A percentile compares a stretch with the other conserved stretches of the same genome.
Evolutionary conservation across 2,113 vertebrate genomes (phyloP).

Genomic region (Spizaetus ornatus): DNA sequence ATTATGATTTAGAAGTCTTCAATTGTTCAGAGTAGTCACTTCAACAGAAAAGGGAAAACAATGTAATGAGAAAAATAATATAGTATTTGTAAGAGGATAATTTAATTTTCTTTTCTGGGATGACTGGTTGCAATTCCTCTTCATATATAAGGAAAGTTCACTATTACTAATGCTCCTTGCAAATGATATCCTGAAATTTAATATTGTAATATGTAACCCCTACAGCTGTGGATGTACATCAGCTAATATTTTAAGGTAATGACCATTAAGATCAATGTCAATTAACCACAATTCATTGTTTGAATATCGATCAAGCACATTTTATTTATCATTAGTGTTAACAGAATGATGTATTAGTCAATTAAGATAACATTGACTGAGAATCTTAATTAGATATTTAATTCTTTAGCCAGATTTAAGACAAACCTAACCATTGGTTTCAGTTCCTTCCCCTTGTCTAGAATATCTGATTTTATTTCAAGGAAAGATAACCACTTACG

Average conservation of each 20-base stretch:
- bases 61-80: background rate
- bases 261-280: conserved; percentile 47
- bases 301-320: conserved; percentile 62
- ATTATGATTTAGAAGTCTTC: conserved; percentile 7
- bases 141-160: background rate
- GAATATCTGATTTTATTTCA: background rate
- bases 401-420: conserved; percentile 36
- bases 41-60: background rate
- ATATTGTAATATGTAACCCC: conserved; percentile 21
- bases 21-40: background rate
- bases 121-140: conserved; percentile 3
- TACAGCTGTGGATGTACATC: background rate
- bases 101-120: conserved; percentile 10
- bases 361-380: conserved; percentile 56
- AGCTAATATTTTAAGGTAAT: conserved; percentile 61
- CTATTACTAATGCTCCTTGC: background rate
- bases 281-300: conserved; percentile 42
- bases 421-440: conserved; percentile 10
- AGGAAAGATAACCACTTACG: background rate
- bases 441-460: background rate
- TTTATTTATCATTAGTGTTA: conserved; percentile 66
- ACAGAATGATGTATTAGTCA: conserved; percentile 60
- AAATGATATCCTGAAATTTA: conserved; percentile 32
- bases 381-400: conserved; percentile 68
- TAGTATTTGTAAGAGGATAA: background rate